A percentile compares a stretch with the other conserved stretches of the same genome.
phyloP scores from a whole-genome alignment of 2,797 vertebrate genomes.

The Trachops cirrhosus region DNA sequence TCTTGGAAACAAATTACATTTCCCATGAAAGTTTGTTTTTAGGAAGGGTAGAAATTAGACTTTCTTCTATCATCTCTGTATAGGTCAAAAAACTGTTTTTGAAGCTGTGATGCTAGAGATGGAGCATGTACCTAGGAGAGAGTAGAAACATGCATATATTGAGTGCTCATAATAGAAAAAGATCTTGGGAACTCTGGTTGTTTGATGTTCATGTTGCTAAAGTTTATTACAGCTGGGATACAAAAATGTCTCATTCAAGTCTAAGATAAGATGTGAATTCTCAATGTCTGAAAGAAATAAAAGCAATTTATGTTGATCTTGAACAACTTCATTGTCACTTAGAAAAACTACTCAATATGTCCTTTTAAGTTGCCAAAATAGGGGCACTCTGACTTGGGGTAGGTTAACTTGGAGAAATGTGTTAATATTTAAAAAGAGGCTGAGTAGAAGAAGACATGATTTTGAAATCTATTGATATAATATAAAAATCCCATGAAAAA shows the following conservation, averaged over 20 bases:
- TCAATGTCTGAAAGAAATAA: not conserved
- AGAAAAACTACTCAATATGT: not conserved
- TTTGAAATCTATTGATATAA: slow-evolving; percentile 1
- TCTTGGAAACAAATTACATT: slow-evolving; percentile 34
- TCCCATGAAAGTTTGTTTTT: not conserved
- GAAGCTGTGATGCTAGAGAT: not conserved
- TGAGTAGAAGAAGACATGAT: not conserved
- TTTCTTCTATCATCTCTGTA: not conserved
- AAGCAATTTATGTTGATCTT: not conserved
- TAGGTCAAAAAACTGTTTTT: not conserved
- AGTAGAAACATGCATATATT: not conserved
- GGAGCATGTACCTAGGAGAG: not conserved
- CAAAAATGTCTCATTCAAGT: not conserved
- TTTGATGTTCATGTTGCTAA: not conserved
- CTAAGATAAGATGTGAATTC: not conserved
- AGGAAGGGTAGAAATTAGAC: not conserved
- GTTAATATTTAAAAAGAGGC: slow-evolving; percentile 29
- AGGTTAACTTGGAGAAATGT: not conserved
- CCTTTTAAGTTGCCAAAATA: not conserved
- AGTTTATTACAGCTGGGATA: not conserved
- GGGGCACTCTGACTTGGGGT: not conserved
- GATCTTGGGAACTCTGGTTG: not conserved
- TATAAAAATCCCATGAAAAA: slow-evolving; percentile 47
- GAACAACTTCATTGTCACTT: not conserved
- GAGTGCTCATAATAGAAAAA: rapidly evolving